A percentile compares a stretch with the other conserved stretches of the same genome.
phyloP scores from a whole-genome alignment of 2,888 invertebrate genomes.

The Clunio marinus region DNA sequence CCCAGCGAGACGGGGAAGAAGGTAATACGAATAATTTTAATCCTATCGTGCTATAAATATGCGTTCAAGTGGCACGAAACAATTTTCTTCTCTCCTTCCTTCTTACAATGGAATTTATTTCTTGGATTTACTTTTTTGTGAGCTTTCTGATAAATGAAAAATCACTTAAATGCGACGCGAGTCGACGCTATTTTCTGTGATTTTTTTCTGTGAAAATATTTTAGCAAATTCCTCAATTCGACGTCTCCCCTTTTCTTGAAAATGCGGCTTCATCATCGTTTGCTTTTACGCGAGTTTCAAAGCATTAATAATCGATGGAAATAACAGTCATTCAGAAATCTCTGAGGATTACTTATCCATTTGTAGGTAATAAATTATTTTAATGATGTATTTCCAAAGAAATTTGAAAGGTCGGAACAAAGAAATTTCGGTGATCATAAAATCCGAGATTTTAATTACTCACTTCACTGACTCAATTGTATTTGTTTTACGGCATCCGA shows the following conservation, averaged over 20 bases:
- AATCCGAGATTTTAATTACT: neutral
- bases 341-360: neutral
- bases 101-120: neutral
- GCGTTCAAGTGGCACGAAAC: slow-evolving; percentile 34
- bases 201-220: neutral
- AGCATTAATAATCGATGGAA: too few species aligned
- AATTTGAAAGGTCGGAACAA: neutral
- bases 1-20: neutral
- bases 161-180: neutral
- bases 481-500: neutral
- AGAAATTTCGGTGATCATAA: neutral
- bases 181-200: neutral
- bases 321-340: neutral
- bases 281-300: too few species aligned
- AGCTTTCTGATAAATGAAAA: neutral
- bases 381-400: neutral
- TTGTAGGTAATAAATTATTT: neutral
- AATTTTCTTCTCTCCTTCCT: neutral
- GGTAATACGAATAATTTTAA: slow-evolving; percentile 17
- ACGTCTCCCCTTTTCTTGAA: neutral
- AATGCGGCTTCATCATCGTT: too few species aligned
- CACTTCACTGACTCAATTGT: neutral
- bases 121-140: neutral
- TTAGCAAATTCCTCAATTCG: neutral
- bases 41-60: slow-evolving; percentile 21